Evolutionary conservation across 2,113 vertebrate species (phyloP).

Genomic region (Corythoichthys haematopterus): DNA sequence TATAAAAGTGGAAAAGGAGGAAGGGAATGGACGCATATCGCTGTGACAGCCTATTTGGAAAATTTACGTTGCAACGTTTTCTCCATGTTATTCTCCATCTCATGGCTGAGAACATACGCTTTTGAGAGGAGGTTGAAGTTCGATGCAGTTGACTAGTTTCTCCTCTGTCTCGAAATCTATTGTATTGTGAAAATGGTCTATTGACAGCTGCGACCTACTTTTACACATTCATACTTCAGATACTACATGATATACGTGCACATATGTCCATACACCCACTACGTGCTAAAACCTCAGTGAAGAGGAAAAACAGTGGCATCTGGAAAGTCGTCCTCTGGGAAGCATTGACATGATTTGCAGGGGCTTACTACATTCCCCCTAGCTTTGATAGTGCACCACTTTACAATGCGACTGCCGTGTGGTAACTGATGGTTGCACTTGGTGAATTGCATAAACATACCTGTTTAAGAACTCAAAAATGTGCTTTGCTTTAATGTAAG

Average conservation of each 20-base stretch:
- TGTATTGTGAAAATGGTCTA: slow-evolving; percentile 29
- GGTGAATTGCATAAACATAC: slow-evolving; percentile 19
- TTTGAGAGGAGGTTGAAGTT: not conserved
- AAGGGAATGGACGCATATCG: slow-evolving; percentile 20
- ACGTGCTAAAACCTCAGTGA: slow-evolving; percentile 46
- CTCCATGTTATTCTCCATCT: slow-evolving; percentile 4
- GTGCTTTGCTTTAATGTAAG: slow-evolving; percentile 5
- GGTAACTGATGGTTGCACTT: slow-evolving; percentile 33
- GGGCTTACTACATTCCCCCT: slow-evolving; percentile 35
- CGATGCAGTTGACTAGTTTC: slow-evolving; percentile 30
- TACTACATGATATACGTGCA: slow-evolving; percentile 4
- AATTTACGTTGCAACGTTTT: slow-evolving; percentile 17
- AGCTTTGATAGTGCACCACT: slow-evolving; percentile 27
- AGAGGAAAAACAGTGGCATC: slow-evolving; percentile 71
- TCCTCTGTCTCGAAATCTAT: slow-evolving; percentile 36
- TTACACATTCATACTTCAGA: slow-evolving; percentile 50
- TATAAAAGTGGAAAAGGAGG: slow-evolving; percentile 22
- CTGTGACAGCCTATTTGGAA: slow-evolving; percentile 31
- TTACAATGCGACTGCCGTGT: slow-evolving; percentile 31
- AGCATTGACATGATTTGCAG: slow-evolving; percentile 59
- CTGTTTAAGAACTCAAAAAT: slow-evolving; percentile 3
- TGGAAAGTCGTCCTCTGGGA: slow-evolving; percentile 67
- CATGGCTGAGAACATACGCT: not conserved
- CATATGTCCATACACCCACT: slow-evolving; percentile 21
- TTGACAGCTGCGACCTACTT: slow-evolving; percentile 76